Conservation (phyloP, 2,888 invertebrate species). For the Drosophila koepferae region DNA sequence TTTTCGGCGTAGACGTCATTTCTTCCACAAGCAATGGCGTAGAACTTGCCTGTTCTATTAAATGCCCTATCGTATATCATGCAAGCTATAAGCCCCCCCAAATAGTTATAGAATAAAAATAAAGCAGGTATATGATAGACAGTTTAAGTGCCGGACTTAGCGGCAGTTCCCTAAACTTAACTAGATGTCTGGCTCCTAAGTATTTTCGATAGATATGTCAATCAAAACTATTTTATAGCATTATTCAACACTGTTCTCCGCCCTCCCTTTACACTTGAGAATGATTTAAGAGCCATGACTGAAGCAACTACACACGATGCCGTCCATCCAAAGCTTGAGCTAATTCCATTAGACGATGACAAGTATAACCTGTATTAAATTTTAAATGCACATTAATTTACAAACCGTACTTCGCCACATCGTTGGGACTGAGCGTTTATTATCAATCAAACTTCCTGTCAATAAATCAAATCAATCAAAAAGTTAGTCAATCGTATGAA, state of each 20-base stretch:
- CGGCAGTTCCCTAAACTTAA: not conserved
- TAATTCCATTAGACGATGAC: not conserved
- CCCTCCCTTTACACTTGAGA: not conserved
- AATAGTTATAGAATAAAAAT: not conserved
- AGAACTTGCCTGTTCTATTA: not conserved
- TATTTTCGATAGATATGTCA: not conserved
- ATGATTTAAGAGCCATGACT: not conserved
- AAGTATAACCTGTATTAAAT: not conserved
- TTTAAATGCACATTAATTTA: too few relatives aligned
- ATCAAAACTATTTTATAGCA: conserved; percentile 2
- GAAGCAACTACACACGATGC: too few relatives aligned
- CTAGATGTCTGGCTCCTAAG: not conserved
- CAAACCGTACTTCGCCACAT: not conserved
- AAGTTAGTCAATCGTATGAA: too few relatives aligned
- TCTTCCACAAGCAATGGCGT: conserved; percentile 43
- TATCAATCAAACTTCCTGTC: not conserved
- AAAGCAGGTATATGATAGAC: conserved; percentile 34
- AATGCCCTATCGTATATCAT: conserved; percentile 32
- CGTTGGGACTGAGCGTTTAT: not conserved
- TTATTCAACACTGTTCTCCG: not conserved
- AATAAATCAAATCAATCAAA: not conserved
- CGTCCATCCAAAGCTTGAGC: not conserved
- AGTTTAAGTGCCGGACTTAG: conserved; percentile 45
- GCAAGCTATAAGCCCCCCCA: conserved; percentile 12
- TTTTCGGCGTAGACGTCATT: conserved; percentile 41